Percentiles rank a stretch among this genome's conserved stretches.
Conservation (phyloP, 2,888 invertebrate species). For the Sesia bembeciformis region DNA sequence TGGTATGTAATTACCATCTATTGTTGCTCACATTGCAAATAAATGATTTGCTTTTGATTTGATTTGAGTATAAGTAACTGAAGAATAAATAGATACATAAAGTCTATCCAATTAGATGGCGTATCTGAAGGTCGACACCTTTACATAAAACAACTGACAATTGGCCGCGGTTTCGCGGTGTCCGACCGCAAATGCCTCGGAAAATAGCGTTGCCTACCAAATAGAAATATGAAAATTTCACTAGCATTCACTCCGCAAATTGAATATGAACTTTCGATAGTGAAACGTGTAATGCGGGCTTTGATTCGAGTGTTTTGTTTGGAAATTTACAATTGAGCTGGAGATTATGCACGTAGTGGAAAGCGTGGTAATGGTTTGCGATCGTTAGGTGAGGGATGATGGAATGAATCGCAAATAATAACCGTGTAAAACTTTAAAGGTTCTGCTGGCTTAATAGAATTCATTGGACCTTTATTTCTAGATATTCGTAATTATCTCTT, state of each 20-base stretch:
- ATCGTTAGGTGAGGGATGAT: too few species aligned
- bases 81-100: too few species aligned
- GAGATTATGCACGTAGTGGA: not conserved
- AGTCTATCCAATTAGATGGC: too few species aligned
- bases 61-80: too few species aligned
- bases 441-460: too few species aligned
- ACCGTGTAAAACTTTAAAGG: too few species aligned
- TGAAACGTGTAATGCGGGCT: not conserved
- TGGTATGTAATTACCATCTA: too few species aligned
- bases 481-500: too few species aligned
- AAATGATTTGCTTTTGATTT: too few species aligned
- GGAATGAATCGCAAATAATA: too few species aligned
- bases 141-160: slow-evolving; percentile 15
- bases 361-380: not conserved
- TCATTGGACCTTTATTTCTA: too few species aligned
- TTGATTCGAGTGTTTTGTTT: not conserved
- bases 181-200: slow-evolving; percentile 10
- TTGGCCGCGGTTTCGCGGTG: slow-evolving; percentile 40
- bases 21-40: too few species aligned
- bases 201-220: slow-evolving; percentile 13
- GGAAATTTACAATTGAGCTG: not conserved
- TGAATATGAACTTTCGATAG: slow-evolving; percentile 18
- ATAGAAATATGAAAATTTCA: slow-evolving; percentile 35
- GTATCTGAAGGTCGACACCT: not conserved
- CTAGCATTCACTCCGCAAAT: slow-evolving; percentile 28